phyloP scores from a whole-genome alignment of 2,888 invertebrate genomes.

The Cerastoderma edule region DNA sequence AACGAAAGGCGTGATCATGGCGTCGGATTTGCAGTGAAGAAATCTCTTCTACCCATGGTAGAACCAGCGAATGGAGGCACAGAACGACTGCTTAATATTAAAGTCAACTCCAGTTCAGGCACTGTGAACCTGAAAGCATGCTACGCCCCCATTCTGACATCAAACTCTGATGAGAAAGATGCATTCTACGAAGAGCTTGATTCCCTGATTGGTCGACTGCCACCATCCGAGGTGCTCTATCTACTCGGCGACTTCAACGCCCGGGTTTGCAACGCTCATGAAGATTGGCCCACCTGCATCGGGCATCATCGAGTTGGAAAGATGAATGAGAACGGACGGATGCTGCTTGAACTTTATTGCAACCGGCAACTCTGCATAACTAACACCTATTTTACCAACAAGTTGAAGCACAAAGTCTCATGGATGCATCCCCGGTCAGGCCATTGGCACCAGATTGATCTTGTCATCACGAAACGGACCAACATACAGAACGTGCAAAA shows the following conservation, averaged over 20 bases:
- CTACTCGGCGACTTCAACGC: too few relatives aligned
- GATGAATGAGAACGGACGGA: too few relatives aligned
- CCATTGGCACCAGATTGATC: slow-evolving; percentile 3
- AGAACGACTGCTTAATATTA: not conserved
- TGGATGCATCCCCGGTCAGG: too few relatives aligned
- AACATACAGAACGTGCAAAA: not conserved
- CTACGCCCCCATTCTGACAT: not conserved
- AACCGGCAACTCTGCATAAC: not conserved
- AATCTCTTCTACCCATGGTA: slow-evolving; percentile 2
- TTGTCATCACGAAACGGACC: not conserved
- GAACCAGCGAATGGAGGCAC: not conserved
- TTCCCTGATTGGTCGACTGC: too few relatives aligned
- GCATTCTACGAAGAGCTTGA: too few relatives aligned
- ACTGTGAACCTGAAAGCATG: too few relatives aligned
- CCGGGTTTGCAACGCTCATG: not conserved
- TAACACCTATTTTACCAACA: not conserved
- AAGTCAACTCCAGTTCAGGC: not conserved
- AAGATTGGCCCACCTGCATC: not conserved
- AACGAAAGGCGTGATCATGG: not conserved
- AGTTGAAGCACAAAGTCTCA: too few relatives aligned
- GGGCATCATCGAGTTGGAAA: not conserved
- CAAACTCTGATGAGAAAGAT: too few relatives aligned
- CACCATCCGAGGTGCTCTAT: too few relatives aligned
- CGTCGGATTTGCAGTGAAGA: slow-evolving; percentile 2
- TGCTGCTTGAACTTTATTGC: not conserved